These are phyloP conservation scores for Telenomus remus DNA, from an alignment of 1,140 invertebrate genomes.

Conservation along the genomic window DNA sequence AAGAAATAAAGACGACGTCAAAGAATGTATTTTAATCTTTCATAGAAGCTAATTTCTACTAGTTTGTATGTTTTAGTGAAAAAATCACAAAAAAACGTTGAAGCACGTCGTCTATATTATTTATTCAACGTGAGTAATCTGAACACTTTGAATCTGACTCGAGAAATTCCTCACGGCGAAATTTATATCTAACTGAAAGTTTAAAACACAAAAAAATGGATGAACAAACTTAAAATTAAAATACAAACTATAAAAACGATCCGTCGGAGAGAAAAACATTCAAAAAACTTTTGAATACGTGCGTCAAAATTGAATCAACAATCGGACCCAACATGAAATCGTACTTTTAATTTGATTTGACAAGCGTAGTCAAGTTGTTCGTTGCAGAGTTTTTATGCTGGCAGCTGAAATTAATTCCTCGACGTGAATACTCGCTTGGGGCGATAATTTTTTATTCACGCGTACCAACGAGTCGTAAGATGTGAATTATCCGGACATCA, in stretches of 20 bases:
- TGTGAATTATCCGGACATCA: conserved; percentile 32
- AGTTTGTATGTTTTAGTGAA: background rate
- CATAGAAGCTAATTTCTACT: too few relatives aligned
- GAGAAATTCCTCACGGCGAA: background rate
- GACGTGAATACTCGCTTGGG: conserved; percentile 1
- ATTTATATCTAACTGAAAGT: background rate
- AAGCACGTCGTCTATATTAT: background rate
- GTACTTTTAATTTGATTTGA: too few relatives aligned
- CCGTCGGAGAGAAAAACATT: too few relatives aligned
- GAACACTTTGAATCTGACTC: background rate
- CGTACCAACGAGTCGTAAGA: conserved; percentile 15
- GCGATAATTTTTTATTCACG: conserved; percentile 13
- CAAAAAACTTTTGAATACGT: too few relatives aligned
- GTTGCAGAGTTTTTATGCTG: conserved; percentile 2
- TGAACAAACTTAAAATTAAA: too few relatives aligned
- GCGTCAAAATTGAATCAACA: too few relatives aligned
- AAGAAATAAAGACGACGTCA: too few relatives aligned
- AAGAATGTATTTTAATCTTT: too few relatives aligned
- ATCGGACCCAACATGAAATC: too few relatives aligned
- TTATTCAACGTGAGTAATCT: conserved; percentile 14
- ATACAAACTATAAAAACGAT: too few relatives aligned
- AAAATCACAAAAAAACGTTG: background rate
- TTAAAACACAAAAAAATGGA: too few relatives aligned
- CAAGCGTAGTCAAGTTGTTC: conserved; percentile 2
- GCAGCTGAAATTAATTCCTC: conserved; percentile 27